Conservation (phyloP, 2,113 vertebrate genomes). For the Eleginops maclovinus region DNA sequence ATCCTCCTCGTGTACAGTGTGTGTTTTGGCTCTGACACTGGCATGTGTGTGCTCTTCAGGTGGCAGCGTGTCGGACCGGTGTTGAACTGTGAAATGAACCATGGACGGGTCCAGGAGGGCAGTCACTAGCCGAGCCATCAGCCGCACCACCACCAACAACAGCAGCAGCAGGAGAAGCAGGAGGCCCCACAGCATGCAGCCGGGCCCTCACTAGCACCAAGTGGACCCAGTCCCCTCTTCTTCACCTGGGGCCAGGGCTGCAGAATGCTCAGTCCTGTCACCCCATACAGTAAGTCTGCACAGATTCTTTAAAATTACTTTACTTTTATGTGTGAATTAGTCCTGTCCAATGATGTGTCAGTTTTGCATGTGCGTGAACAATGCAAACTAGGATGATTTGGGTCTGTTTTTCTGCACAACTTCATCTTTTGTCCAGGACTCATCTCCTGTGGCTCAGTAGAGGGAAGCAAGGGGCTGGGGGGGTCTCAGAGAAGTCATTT, state of each 20-base stretch:
- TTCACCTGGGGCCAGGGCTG: conserved; percentile 72
- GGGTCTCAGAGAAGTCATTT: conserved; percentile 62
- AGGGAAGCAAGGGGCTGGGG: conserved; percentile 26
- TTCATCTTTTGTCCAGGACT: conserved; percentile 53
- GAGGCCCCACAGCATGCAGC: conserved; percentile 66
- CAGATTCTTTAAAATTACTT: background rate
- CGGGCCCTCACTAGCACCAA: conserved; percentile 66
- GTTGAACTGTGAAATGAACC: conserved; percentile 70
- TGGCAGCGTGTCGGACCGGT: conserved; percentile 48
- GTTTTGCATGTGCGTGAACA: background rate
- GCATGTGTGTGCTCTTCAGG: conserved; percentile 58
- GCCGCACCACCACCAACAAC: conserved; percentile 4
- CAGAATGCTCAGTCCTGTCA: conserved; percentile 84
- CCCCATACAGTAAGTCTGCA: conserved; percentile 79
- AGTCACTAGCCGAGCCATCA: conserved; percentile 61
- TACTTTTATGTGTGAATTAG: background rate
- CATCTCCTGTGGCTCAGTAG: conserved; percentile 59
- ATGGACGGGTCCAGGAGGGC: conserved; percentile 66
- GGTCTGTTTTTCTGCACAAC: conserved; percentile 48
- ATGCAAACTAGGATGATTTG: background rate
- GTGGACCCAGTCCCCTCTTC: conserved; percentile 73
- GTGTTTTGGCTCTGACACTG: conserved; percentile 27
- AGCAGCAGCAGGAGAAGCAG: conserved; percentile 56
- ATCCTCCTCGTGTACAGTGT: background rate
- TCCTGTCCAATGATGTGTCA: background rate